phyloP scores from a whole-genome alignment of 2,888 invertebrate species.

The Heteropelma amictum region DNA sequence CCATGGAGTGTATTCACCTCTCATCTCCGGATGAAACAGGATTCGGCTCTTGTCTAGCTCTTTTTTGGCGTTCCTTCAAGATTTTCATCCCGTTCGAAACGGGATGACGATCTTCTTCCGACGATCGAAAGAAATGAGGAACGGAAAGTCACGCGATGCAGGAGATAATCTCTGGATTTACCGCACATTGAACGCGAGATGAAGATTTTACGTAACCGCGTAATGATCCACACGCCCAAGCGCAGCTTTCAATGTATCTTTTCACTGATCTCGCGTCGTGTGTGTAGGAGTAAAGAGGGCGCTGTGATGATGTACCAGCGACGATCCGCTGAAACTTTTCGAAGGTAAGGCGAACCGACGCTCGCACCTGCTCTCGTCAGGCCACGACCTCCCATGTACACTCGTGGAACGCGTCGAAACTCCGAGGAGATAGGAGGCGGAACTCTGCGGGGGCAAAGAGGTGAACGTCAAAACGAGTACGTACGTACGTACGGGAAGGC shows the following conservation, averaged over 20 bases:
- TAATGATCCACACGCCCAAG: too few species aligned
- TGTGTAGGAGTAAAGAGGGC: conserved; percentile 61
- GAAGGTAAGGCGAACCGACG: conserved; percentile 52
- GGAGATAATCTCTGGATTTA: too few species aligned
- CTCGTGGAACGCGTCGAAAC: conserved; percentile 39
- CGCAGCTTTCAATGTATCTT: background rate
- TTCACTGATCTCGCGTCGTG: conserved; percentile 38
- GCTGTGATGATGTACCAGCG: conserved; percentile 23
- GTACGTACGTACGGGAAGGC: background rate
- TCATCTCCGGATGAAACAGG: too few species aligned
- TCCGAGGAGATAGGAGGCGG: conserved; percentile 2
- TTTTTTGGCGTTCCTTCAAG: too few species aligned
- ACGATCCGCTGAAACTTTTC: conserved; percentile 20
- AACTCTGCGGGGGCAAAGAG: conserved; percentile 21
- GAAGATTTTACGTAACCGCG: too few species aligned
- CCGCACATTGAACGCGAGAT: too few species aligned
- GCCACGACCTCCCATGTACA: conserved; percentile 51
- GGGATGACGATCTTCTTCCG: too few species aligned
- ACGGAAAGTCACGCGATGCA: too few species aligned
- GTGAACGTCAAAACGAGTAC: conserved; percentile 14
- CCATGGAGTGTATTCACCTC: too few species aligned
- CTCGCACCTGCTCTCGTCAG: conserved; percentile 69
- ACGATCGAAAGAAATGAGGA: too few species aligned
- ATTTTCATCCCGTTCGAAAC: too few species aligned
- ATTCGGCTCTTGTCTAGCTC: too few species aligned